Evolutionary conservation across 2,113 vertebrate genomes (phyloP).

Genomic region (Lycaon pictus): DNA sequence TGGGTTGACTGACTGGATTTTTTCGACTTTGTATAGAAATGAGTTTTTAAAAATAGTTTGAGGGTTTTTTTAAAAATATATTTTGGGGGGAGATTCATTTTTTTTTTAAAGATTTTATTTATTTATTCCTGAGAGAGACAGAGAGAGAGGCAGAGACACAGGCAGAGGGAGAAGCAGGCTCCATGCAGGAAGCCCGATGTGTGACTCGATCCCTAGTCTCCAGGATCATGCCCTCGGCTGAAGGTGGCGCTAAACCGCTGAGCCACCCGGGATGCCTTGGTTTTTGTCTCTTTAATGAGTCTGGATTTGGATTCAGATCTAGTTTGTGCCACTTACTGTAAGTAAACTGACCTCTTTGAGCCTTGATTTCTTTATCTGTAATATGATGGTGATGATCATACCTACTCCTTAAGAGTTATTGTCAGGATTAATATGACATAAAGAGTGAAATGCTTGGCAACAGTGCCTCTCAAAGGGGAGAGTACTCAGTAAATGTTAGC

Average conservation of each 20-base stretch:
- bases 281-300: not conserved
- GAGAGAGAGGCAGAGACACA: too few species aligned
- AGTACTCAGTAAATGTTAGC: not conserved
- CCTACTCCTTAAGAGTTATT: not conserved
- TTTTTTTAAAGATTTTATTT: too few species aligned
- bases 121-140: too few species aligned
- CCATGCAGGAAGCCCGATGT: too few species aligned
- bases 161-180: too few species aligned
- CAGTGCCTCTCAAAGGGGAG: not conserved
- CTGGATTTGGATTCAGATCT: not conserved
- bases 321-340: not conserved
- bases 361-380: constrained; percentile 12
- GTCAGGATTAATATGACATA: not conserved
- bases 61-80: not conserved
- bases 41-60: constrained; percentile 25
- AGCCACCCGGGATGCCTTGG: too few species aligned
- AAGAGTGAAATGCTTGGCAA: not conserved
- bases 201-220: too few species aligned
- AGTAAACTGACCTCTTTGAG: not conserved
- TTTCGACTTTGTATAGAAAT: constrained; percentile 1
- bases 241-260: too few species aligned
- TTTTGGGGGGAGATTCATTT: too few species aligned
- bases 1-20: not conserved
- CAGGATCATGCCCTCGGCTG: too few species aligned
- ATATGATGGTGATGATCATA: not conserved